Evolutionary conservation across 2,888 invertebrate species (phyloP), one percentile per base, ranked within the genome.

Genomic region (Pollenia griseotomentosa): DNA sequence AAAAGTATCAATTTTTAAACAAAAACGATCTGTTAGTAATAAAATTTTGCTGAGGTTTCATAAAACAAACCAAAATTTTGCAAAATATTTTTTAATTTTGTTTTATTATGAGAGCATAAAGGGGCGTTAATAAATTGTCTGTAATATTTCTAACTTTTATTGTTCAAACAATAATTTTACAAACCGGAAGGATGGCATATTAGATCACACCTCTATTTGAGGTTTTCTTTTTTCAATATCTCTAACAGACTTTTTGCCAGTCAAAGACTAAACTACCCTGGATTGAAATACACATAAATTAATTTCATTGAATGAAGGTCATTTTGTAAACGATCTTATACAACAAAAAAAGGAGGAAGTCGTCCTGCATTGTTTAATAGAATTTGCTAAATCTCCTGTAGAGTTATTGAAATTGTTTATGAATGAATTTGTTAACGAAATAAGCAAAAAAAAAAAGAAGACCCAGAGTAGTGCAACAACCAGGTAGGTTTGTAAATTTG

Each of bases 171-270:
- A 61, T 74, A 55, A 79, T 51, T 63, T 33, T 33, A 82, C 75
- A 88, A 88, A 90, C 90, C 89, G 89, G 90, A 90, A 90, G 90
- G 90, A 90, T 90, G 90, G 90, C 89, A 85, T 84, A 90, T 90
- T 90, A 90, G 89, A 90, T 90, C 91, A 91, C 92, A 91, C 91
- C 92, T 91, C 90, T 91, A 90, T 90, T 91, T 90, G 90, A 90
- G 90, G 90, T 90, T 91, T 91, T 85, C n/a, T n/a, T 85, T 70
- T 88, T 59, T 53, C 16, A 42, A 12, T 61, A 75, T 78, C 19
- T 10, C 61, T n/a, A 7, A 42, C 9, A 42, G 70, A 11, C 55
- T 78, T 78, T 23, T 66, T 79, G 65, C 19, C 59, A 48, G 42
- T 42, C 55, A 57, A 14, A 66, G 53, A 51, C 3, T 14, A 82